phyloP scores from a whole-genome alignment of 2,888 invertebrate genomes.

The Gasteruption jaculator region DNA sequence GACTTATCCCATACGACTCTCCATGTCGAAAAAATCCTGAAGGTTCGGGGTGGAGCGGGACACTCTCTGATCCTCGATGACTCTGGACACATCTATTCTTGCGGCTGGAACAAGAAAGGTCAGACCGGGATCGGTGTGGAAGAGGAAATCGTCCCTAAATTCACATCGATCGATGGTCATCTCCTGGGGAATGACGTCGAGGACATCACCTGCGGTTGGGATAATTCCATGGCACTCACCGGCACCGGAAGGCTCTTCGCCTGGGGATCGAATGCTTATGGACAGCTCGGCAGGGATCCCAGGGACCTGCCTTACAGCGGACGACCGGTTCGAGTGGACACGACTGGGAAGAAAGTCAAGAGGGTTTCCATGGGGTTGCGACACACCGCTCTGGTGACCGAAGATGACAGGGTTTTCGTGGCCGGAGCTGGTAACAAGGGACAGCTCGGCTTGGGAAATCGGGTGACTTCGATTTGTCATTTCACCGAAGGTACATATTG shows the following conservation, averaged over 20 bases:
- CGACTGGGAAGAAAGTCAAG: slow-evolving; percentile 55
- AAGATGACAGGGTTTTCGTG: slow-evolving; percentile 60
- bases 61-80: slow-evolving; percentile 68
- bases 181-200: slow-evolving; percentile 54
- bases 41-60: slow-evolving; percentile 73
- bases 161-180: slow-evolving; percentile 26
- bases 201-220: slow-evolving; percentile 76
- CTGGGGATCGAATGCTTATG: slow-evolving; percentile 80
- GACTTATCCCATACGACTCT: slow-evolving; percentile 42
- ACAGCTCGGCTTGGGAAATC: slow-evolving; percentile 60
- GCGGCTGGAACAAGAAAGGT: slow-evolving; percentile 75
- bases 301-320: slow-evolving; percentile 26
- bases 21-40: slow-evolving; percentile 55
- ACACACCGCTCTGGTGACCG: slow-evolving; percentile 64
- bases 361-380: slow-evolving; percentile 65
- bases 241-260: slow-evolving; percentile 66
- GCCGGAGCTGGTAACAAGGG: slow-evolving; percentile 67
- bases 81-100: slow-evolving; percentile 67
- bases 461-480: too few relatives aligned
- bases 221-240: slow-evolving; percentile 72
- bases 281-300: slow-evolving; percentile 62
- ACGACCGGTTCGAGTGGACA: slow-evolving; percentile 50
- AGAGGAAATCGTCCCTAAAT: slow-evolving; percentile 48
- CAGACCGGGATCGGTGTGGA: slow-evolving; percentile 61
- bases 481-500: slow-evolving; percentile 27